Conservation (phyloP, 2,888 invertebrate species). For the Balanococcus diminutus region DNA sequence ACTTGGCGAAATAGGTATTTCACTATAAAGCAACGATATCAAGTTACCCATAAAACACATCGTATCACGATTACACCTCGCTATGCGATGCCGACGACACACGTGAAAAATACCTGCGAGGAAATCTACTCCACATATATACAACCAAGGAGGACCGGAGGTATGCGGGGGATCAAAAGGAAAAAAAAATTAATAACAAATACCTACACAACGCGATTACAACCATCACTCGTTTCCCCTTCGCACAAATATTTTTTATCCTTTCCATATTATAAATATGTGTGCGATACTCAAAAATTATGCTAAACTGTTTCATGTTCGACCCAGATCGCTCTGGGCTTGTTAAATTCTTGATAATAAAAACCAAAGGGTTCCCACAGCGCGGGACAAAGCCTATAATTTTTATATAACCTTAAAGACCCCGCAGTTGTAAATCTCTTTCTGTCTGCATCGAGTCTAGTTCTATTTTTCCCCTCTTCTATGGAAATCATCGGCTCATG, state of each 20-base stretch:
- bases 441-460: neutral
- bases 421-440: conserved; percentile 44
- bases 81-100: neutral
- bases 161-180: neutral
- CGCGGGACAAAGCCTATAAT: conserved; percentile 51
- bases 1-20: neutral
- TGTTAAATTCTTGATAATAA: conserved; percentile 47
- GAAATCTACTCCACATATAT: neutral
- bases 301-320: conserved; percentile 52
- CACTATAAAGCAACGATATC: neutral
- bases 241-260: neutral
- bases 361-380: conserved; percentile 41
- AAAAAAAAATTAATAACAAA: neutral
- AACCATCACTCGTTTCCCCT: neutral
- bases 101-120: neutral
- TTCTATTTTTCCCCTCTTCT: neutral
- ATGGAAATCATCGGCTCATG: conserved; percentile 21
- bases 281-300: conserved; percentile 53
- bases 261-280: neutral
- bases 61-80: neutral
- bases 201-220: neutral
- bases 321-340: conserved; percentile 44
- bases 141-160: neutral
- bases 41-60: neutral
- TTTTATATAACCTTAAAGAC: conserved; percentile 50